A percentile compares a stretch with the other conserved stretches of the same genome.
Evolutionary conservation across 2,797 vertebrate genomes (phyloP).

Genomic region (Poeciliopsis turneri): DNA sequence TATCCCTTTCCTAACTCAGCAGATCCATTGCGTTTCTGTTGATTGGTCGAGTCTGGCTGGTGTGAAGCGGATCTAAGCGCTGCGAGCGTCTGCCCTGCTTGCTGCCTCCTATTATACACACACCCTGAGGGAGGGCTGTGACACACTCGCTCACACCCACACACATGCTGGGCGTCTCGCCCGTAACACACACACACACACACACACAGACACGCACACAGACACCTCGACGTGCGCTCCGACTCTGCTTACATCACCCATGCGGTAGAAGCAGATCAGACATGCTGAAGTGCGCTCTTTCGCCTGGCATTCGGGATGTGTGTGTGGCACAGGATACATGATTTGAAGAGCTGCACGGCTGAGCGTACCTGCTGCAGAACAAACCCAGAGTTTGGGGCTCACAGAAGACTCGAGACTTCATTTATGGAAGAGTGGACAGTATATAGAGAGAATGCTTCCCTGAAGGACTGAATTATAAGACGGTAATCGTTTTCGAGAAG

Average conservation of each 20-base stretch:
- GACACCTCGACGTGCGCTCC: constrained; percentile 53
- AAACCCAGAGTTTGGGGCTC: constrained; percentile 28
- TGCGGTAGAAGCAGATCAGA: constrained; percentile 58
- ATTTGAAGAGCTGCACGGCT: constrained; percentile 24
- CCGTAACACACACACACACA: constrained; percentile 41
- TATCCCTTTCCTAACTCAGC: constrained; percentile 19
- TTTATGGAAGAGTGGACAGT: constrained; percentile 25
- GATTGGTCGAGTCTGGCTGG: constrained; percentile 68
- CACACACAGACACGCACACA: constrained; percentile 45
- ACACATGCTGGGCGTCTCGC: constrained; percentile 40
- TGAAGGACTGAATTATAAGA: constrained; percentile 36
- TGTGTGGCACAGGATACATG: constrained; percentile 30
- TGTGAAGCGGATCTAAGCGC: constrained; percentile 46
- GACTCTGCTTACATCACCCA: constrained; percentile 65
- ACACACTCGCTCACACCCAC: constrained; percentile 48
- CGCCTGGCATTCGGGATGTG: constrained; percentile 24
- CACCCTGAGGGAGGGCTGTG: constrained; percentile 64
- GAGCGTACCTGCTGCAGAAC: constrained; percentile 32
- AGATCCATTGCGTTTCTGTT: constrained; percentile 45
- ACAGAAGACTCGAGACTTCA: constrained; percentile 29
- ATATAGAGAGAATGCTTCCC: constrained; percentile 15
- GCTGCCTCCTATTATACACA: constrained; percentile 78
- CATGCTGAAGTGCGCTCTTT: constrained; percentile 44
- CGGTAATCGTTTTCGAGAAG: constrained; percentile 13
- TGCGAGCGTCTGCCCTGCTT: constrained; percentile 71